Percentiles rank a stretch among this genome's conserved stretches.
phyloP scores from a whole-genome alignment of 1,140 invertebrate species.

The Bradysia coprophila region DNA sequence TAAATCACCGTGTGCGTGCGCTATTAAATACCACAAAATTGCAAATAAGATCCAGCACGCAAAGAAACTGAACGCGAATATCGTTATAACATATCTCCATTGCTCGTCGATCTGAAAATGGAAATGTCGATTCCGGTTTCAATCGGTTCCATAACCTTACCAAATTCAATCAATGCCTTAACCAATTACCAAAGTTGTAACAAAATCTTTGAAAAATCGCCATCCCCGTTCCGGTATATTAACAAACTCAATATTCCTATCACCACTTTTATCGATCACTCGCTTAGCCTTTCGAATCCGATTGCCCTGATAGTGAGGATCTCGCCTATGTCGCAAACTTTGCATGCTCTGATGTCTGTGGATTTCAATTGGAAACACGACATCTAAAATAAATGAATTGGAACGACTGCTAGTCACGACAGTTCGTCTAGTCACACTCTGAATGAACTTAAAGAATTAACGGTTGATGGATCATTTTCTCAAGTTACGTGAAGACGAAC shows the following conservation, averaged over 20 bases:
- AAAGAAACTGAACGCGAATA: constrained; percentile 30
- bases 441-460: too few relatives aligned
- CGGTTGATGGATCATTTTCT: too few relatives aligned
- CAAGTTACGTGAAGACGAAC: too few relatives aligned
- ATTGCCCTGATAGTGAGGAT: not conserved
- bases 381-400: not conserved
- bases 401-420: too few relatives aligned
- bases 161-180: too few relatives aligned
- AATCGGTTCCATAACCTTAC: too few relatives aligned
- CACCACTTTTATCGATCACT: constrained; percentile 21
- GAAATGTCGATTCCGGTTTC: too few relatives aligned
- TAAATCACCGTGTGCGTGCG: constrained; percentile 29
- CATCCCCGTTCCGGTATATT: constrained; percentile 30
- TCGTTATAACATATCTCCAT: constrained; percentile 36
- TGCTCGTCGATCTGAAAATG: constrained; percentile 30
- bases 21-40: constrained; percentile 28
- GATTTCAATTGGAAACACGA: not conserved
- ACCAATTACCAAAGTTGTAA: constrained; percentile 35
- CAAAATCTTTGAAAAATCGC: constrained; percentile 35
- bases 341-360: not conserved
- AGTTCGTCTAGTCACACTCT: too few relatives aligned
- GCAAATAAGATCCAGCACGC: constrained; percentile 32
- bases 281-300: not conserved
- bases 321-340: constrained; percentile 1
- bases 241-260: constrained; percentile 16